Evolutionary conservation across 2,113 vertebrate species (phyloP).

Genomic region (Lampris megalopsis): DNA sequence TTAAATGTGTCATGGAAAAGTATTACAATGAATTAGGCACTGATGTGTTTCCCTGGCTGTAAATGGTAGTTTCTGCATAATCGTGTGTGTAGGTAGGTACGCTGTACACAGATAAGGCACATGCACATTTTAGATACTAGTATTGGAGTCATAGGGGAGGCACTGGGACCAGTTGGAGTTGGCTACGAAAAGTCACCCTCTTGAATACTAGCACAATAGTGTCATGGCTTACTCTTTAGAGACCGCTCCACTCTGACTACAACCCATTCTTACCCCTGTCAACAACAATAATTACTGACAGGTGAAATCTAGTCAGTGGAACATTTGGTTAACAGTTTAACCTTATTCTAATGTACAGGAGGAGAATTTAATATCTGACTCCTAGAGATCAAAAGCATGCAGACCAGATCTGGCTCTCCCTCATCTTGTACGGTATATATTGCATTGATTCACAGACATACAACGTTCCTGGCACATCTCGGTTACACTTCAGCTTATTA

Average conservation of each 20-base stretch:
- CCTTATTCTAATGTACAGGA: too few species aligned
- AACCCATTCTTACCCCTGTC: too few species aligned
- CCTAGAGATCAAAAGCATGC: too few species aligned
- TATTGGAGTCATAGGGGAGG: constrained; percentile 43
- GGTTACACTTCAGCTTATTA: too few species aligned
- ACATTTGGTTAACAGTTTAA: too few species aligned
- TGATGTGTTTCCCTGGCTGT: constrained; percentile 42
- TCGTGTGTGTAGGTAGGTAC: constrained; percentile 7
- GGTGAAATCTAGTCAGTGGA: too few species aligned
- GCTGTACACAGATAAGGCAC: constrained; percentile 63
- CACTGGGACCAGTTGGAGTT: constrained; percentile 27
- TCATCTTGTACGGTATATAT: too few species aligned
- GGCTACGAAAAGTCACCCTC: constrained; percentile 1
- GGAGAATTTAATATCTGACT: too few species aligned
- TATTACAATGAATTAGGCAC: constrained; percentile 26
- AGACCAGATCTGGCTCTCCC: too few species aligned
- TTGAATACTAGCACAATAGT: constrained; percentile 24
- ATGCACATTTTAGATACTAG: constrained; percentile 36
- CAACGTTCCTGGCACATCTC: too few species aligned
- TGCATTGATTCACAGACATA: too few species aligned
- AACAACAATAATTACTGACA: too few species aligned
- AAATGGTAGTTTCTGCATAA: background rate
- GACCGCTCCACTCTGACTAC: constrained; percentile 10
- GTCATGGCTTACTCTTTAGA: constrained; percentile 22
- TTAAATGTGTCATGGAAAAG: constrained; percentile 42